A percentile compares a stretch with the other conserved stretches of the same genome.
Conservation (phyloP, 2,797 vertebrate species). For the Gambelia wislizenii region DNA sequence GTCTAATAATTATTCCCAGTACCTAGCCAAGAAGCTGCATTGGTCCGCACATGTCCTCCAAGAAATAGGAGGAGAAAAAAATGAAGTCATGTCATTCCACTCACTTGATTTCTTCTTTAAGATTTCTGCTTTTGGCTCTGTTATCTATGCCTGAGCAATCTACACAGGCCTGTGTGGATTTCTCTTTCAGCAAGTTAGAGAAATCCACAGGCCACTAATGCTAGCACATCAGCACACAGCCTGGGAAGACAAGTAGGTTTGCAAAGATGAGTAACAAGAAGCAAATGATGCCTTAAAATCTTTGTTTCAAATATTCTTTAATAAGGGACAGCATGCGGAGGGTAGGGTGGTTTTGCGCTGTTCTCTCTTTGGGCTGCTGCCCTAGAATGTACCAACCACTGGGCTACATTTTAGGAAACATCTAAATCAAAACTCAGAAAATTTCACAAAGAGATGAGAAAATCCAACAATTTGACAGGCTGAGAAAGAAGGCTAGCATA, state of each 20-base stretch:
- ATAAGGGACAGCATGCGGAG: conserved; percentile 62
- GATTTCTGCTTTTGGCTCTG: conserved; percentile 33
- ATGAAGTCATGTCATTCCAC: conserved; percentile 32
- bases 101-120: conserved; percentile 42
- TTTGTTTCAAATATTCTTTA: conserved; percentile 70
- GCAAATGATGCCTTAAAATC: conserved; percentile 65
- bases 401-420: conserved; percentile 66
- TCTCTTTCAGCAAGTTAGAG: conserved; percentile 32
- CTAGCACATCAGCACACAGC: conserved; percentile 66
- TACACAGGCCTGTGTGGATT: conserved; percentile 48
- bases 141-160: conserved; percentile 32
- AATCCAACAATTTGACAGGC: conserved; percentile 59
- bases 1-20: conserved; percentile 14
- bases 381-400: conserved; percentile 61
- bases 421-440: conserved; percentile 72
- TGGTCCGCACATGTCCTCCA: conserved; percentile 33
- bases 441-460: conserved; percentile 64
- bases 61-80: background rate
- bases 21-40: conserved; percentile 30
- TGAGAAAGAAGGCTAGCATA: conserved; percentile 55
- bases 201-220: conserved; percentile 67
- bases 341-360: conserved; percentile 41
- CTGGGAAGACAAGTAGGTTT: conserved; percentile 57
- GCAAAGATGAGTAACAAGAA: conserved; percentile 64
- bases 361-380: conserved; percentile 65